These are phyloP conservation scores for Entomyzon cyanotis DNA, from an alignment of 2,113 vertebrate genomes.

Conservation along the genomic window DNA sequence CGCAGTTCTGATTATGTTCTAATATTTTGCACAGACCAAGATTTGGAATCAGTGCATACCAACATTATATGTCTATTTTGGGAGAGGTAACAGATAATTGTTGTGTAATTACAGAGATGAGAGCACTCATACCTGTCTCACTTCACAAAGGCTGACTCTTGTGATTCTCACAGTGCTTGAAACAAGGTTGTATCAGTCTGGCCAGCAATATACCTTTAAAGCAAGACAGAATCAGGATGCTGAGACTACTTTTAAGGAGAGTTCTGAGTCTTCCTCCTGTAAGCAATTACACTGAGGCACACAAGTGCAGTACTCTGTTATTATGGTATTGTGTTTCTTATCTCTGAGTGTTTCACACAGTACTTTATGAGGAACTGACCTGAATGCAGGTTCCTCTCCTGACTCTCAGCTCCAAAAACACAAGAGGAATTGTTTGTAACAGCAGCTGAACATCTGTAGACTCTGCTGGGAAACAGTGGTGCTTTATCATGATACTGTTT, in stretches of 20 bases:
- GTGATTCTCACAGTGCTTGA: background rate
- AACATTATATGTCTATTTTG: background rate
- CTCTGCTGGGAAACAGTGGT: background rate
- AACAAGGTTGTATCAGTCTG: background rate
- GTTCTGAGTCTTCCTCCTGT: background rate
- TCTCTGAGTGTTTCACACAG: background rate
- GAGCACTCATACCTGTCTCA: background rate
- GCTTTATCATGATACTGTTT: background rate
- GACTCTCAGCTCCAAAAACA: background rate
- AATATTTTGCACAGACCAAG: background rate
- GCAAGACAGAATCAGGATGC: background rate
- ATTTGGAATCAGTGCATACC: background rate
- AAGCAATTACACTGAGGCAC: background rate
- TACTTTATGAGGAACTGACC: background rate
- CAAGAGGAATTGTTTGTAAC: background rate
- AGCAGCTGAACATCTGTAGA: background rate
- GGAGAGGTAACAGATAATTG: background rate
- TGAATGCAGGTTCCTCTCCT: background rate
- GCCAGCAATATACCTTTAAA: background rate
- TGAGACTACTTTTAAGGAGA: background rate
- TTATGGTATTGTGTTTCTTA: background rate
- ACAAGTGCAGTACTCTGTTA: background rate
- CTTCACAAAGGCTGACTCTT: background rate
- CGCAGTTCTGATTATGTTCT: background rate
- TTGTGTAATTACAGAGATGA: background rate